phyloP scores from a whole-genome alignment of 64 coral and sea anemone species.

The Orbicella faveolata region DNA sequence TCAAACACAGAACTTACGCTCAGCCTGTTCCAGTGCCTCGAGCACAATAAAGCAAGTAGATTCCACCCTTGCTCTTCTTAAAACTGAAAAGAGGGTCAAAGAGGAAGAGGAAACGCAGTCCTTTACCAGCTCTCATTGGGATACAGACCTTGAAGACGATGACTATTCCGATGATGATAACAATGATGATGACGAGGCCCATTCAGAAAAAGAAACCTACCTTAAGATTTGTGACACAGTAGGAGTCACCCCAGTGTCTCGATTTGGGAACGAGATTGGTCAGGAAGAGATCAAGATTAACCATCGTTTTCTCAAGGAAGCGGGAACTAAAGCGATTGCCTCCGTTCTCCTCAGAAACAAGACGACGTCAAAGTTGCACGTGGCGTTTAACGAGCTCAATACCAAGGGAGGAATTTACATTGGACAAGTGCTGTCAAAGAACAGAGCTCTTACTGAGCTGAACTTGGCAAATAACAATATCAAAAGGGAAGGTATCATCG shows the following conservation, averaged over 20 bases:
- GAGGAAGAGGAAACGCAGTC: conserved; percentile 75
- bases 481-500: conserved; percentile 47
- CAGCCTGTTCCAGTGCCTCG: conserved; percentile 73
- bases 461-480: conserved; percentile 85
- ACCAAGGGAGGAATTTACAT: conserved; percentile 60
- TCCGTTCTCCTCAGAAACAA: conserved; percentile 47
- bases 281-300: conserved; percentile 84
- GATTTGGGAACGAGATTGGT: conserved; percentile 76
- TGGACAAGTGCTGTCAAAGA: conserved; percentile 55
- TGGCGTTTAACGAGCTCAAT: conserved; percentile 64
- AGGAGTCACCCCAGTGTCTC: conserved; percentile 66
- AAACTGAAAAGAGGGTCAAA: not conserved
- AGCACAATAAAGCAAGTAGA: conserved; percentile 79
- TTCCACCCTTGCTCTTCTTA: conserved; percentile 51
- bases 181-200: not conserved
- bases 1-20: conserved; percentile 22
- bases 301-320: conserved; percentile 68
- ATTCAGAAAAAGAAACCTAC: conserved; percentile 51
- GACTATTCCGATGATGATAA: not conserved
- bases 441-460: conserved; percentile 71
- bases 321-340: conserved; percentile 70
- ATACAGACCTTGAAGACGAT: conserved; percentile 81
- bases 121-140: conserved; percentile 77
- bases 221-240: conserved; percentile 56
- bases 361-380: conserved; percentile 62